Evolutionary conservation across 1,140 invertebrate genomes (phyloP).

Genomic region (Aricia agestis): DNA sequence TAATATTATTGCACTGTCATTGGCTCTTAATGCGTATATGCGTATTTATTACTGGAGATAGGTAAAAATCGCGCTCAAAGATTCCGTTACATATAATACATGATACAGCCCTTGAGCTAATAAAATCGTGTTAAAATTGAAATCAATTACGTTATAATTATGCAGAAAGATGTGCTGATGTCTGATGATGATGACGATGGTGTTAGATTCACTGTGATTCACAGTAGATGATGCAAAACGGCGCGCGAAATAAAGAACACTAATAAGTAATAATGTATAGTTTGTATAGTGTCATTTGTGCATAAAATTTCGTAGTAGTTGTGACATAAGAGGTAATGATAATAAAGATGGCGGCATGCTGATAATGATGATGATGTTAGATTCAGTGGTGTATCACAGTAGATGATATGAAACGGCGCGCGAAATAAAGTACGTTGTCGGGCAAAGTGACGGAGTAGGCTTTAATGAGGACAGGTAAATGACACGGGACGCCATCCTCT

Average conservation of each 20-base stretch:
- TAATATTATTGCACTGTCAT: too few species aligned
- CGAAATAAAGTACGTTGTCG: constrained; percentile 20
- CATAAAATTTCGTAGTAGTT: neutral
- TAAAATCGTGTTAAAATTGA: too few species aligned
- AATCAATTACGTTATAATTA: too few species aligned
- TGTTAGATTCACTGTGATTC: neutral
- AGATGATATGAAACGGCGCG: constrained; percentile 16
- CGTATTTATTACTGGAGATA: too few species aligned
- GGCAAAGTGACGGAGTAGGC: constrained; percentile 39
- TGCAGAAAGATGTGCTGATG: too few species aligned
- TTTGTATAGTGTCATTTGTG: too few species aligned
- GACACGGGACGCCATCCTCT: constrained; percentile 43
- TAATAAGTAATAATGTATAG: too few species aligned
- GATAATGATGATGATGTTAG: constrained; percentile 1
- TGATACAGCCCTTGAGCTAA: too few species aligned
- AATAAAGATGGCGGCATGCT: neutral
- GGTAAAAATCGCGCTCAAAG: too few species aligned
- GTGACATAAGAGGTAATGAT: neutral
- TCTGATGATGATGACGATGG: neutral
- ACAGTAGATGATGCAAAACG: constrained; percentile 9
- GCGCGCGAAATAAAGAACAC: constrained; percentile 20
- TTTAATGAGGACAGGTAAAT: constrained; percentile 63
- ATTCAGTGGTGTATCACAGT: neutral
- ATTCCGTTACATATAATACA: too few species aligned
- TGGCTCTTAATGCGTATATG: too few species aligned